A percentile compares a stretch with the other conserved stretches of the same genome.
These are phyloP conservation scores for Dryas iulia DNA, from an alignment of 1,140 invertebrate species.

Conservation along the genomic window DNA sequence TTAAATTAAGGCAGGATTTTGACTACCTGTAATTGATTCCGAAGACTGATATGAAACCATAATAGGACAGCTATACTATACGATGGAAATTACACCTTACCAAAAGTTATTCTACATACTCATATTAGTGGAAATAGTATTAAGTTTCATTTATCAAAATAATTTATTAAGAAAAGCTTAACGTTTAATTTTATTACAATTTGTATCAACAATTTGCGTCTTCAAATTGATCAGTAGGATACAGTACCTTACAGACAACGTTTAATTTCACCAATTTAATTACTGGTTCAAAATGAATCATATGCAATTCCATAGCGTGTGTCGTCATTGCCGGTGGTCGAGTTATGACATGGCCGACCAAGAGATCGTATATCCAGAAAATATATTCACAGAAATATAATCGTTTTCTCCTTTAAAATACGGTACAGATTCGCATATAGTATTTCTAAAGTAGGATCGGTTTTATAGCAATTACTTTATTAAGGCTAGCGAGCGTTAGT, in stretches of 20 bases:
- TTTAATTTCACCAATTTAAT: slow-evolving; percentile 31
- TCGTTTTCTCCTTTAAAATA: background rate
- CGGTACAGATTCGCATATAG: background rate
- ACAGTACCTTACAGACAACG: background rate
- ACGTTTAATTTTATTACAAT: too few species aligned
- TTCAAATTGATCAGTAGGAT: background rate
- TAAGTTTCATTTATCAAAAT: too few species aligned
- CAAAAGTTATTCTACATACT: too few species aligned
- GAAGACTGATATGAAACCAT: too few species aligned
- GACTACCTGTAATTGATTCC: too few species aligned
- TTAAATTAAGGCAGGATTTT: too few species aligned
- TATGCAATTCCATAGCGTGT: slow-evolving; percentile 32
- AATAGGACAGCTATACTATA: too few species aligned
- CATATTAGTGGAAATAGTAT: too few species aligned
- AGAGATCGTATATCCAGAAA: background rate
- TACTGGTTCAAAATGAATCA: slow-evolving; percentile 39
- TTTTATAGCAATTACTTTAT: slow-evolving; percentile 62
- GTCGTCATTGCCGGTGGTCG: slow-evolving; percentile 33
- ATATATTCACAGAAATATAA: slow-evolving; percentile 6
- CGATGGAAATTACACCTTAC: too few species aligned
- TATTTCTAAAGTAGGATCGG: slow-evolving; percentile 6
- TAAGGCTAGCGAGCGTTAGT: slow-evolving; percentile 56
- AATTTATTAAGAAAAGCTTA: too few species aligned
- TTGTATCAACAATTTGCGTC: background rate
- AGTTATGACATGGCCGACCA: slow-evolving; percentile 19